Base-by-base conservation (phyloP, 2,113 vertebrate species). In the Malurus cyaneus region DNA sequence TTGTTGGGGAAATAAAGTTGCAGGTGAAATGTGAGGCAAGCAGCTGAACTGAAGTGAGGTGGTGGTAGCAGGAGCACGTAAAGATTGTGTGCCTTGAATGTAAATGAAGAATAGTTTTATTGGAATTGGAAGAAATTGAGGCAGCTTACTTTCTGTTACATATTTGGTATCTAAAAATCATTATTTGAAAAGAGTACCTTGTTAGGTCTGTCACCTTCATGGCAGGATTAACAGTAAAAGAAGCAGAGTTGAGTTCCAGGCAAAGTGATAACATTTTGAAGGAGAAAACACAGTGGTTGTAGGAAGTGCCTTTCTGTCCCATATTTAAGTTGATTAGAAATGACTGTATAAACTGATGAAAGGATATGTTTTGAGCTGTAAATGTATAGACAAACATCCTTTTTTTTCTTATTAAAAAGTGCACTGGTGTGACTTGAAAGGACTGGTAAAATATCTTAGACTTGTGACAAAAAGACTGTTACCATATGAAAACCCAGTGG, bases 1-100 rank as follows among this genome's bases (percentile, higher is more conserved):
- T 88, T 92, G 62, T 80, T 89, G 67, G 74, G 50, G 85, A 89
- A 89, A 73, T 92, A 69, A 89, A 93, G n/a, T 89, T 88, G 57
- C 46, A 65, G 13, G 29, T 86, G 76, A 74, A 96, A 93, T 42
- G 21, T 44, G 82, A 66, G 74, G 86, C 70, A 86, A 64, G 86
- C 18, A 80, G 64, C 79, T 83, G 60, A 92, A 93, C 65, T 93
- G 46, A 89, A 88, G 72, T 78, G 73, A 91, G 69, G 47, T 93
- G 31, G 36, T 89, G 54, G 46, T 88, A 76, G 50, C 34, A 86
- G 31, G 52, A 93, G 59, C 31, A 18, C 64, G 34, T 64, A 20
- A 71, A 59, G 73, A 23, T 23, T 25, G 5, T 15, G 42, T 71
- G 17, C 93, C 24, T 80, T 73, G 76, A 90, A 78, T 93, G 44